phyloP scores from a whole-genome alignment of 2,113 vertebrate genomes.

The Scolopax mira region DNA sequence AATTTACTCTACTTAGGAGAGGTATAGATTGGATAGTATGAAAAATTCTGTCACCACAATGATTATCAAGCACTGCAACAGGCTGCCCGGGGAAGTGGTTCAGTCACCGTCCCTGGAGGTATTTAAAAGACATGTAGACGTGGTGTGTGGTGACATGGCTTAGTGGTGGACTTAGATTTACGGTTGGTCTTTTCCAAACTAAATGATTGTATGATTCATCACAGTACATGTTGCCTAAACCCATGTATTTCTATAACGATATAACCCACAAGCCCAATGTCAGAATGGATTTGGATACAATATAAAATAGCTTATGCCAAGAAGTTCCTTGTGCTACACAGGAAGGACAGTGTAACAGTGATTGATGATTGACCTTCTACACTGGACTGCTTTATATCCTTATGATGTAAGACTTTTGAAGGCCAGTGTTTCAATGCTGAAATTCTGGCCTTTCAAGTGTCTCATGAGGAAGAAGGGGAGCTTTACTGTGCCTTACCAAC shows the following conservation, averaged over 20 bases:
- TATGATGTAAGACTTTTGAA: neutral
- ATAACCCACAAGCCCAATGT: neutral
- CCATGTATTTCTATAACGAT: neutral
- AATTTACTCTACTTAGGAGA: neutral
- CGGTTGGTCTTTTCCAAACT: neutral
- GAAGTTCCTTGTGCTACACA: neutral
- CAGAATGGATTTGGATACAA: neutral
- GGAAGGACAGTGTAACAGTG: neutral
- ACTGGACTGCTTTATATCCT: neutral
- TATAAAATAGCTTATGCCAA: neutral
- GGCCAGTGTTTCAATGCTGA: neutral
- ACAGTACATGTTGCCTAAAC: neutral
- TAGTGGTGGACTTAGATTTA: neutral
- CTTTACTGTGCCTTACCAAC: neutral
- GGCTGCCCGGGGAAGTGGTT: neutral
- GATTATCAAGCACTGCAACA: neutral
- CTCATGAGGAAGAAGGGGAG: neutral
- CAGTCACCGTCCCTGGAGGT: neutral
- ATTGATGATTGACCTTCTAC: conserved; percentile 14
- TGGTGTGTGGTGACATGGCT: rapidly evolving
- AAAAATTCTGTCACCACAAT: neutral
- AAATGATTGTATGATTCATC: neutral
- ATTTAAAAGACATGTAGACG: rapidly evolving
- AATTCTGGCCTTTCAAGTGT: conserved; percentile 2
- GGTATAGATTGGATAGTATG: neutral